Conservation (phyloP, 2,888 invertebrate species). For the Tyria jacobaeae region DNA sequence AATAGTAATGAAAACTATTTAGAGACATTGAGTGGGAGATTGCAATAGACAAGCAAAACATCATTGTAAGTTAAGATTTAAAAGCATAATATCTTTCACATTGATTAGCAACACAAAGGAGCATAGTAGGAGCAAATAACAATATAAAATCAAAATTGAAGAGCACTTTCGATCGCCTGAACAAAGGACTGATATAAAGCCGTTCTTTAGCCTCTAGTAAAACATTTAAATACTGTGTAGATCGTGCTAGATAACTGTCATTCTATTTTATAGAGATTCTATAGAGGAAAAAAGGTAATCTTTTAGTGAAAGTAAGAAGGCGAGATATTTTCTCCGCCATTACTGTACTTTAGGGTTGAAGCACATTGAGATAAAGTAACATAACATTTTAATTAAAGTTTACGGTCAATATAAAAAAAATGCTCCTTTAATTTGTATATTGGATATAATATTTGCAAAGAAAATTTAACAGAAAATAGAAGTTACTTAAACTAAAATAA, state of each 20-base stretch:
- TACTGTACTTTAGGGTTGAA: constrained; percentile 48
- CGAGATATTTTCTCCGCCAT: constrained; percentile 58
- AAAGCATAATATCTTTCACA: constrained; percentile 24
- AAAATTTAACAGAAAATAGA: no score
- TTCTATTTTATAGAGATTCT: no score
- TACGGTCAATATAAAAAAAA: no score
- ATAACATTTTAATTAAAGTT: background rate
- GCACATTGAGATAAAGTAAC: constrained; percentile 28
- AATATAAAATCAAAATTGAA: constrained; percentile 38
- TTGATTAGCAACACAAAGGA: constrained; percentile 35
- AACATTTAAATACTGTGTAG: constrained; percentile 57
- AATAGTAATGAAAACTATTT: background rate
- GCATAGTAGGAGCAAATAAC: constrained; percentile 31
- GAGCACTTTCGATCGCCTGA: constrained; percentile 34
- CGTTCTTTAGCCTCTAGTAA: constrained; percentile 25
- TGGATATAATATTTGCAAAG: no score
- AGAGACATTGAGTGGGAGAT: background rate
- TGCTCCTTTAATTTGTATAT: no score
- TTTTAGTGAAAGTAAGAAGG: constrained; percentile 63
- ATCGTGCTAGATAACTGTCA: constrained; percentile 50
- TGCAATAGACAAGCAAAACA: background rate
- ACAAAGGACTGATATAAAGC: constrained; percentile 44
- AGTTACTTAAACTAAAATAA: no score
- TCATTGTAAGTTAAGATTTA: constrained; percentile 1
- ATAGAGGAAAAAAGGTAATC: constrained; percentile 59